Evolutionary conservation across 2,797 vertebrate species (phyloP).

Genomic region (Erpetoichthys calabaricus): DNA sequence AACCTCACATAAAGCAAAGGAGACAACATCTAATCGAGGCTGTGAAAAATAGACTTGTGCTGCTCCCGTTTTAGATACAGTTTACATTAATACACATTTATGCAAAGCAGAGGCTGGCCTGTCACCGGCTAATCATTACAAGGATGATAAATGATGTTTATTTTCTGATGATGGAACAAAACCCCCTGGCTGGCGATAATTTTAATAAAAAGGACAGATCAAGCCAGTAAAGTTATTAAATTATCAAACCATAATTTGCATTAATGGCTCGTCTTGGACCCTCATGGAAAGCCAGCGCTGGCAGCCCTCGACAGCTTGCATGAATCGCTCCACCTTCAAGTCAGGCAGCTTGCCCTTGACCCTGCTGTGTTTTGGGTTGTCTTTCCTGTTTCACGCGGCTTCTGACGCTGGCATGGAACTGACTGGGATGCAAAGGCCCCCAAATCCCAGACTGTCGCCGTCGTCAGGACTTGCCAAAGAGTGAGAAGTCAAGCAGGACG

Average conservation of each 20-base stretch:
- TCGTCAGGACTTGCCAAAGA: too few species aligned
- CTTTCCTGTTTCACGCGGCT: too few species aligned
- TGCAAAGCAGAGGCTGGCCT: slow-evolving; percentile 73
- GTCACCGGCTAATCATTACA: slow-evolving; percentile 83
- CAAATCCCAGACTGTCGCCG: too few species aligned
- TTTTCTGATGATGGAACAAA: slow-evolving; percentile 85
- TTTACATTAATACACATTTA: slow-evolving; percentile 74
- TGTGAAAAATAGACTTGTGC: slow-evolving; percentile 60
- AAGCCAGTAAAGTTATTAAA: slow-evolving; percentile 87
- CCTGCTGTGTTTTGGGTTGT: slow-evolving; percentile 11
- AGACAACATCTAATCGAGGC: slow-evolving; percentile 63
- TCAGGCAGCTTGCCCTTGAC: slow-evolving; percentile 50
- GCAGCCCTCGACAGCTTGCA: slow-evolving; percentile 31
- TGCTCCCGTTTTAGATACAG: slow-evolving; percentile 41
- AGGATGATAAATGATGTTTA: slow-evolving; percentile 99
- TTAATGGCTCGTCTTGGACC: slow-evolving; percentile 60
- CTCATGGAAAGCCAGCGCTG: slow-evolving; percentile 42
- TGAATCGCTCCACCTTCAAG: slow-evolving; percentile 59
- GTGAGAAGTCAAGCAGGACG: too few species aligned
- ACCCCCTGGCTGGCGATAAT: slow-evolving; percentile 84
- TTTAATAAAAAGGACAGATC: slow-evolving; percentile 97
- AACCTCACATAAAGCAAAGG: slow-evolving; percentile 52
- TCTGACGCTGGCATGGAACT: too few species aligned
- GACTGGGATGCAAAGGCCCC: too few species aligned
- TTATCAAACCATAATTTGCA: slow-evolving; percentile 83